Base-by-base conservation (phyloP, 2,888 invertebrate species). In the Polylopha cassiicola region DNA sequence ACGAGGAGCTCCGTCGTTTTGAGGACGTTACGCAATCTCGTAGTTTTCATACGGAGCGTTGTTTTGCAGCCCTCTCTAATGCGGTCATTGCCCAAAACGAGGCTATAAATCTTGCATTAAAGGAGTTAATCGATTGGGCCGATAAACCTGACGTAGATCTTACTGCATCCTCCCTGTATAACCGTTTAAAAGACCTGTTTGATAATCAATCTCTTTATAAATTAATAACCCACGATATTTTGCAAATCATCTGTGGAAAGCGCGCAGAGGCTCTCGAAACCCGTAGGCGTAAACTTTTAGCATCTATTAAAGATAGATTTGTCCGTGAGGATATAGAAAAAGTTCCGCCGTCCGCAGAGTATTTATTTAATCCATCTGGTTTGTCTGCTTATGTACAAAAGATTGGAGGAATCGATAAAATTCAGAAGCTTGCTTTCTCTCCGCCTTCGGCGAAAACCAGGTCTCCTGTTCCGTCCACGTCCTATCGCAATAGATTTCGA, bases 1-100 rank as follows among this genome's bases (percentile, higher is more conserved):
- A 33, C 7, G 33, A 33, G 3, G 33, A 33, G n/a, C 17, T 33
- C 10, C 18, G 13, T 4, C 34, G 26, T 1, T 36, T 26, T 27
- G 34, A 36, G 4, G 27, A 14, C n/a, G n/a, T n/a, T n/a, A n/a
- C n/a, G n/a, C n/a, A n/a, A n/a, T n/a, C n/a, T n/a, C n/a, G n/a
- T n/a, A n/a, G n/a, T n/a, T 17, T 24, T 27, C 26, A 20, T 4
- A 18, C 17, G 6, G 34, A 36, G 23, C 13, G 33, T 2, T n/a
- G 21, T 5, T 33, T 33, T 7, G 22, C 33, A 9, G 22, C 15
- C 8, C 10, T 36, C 3, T 24, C 34, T 8, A 23, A 36, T 4
- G 27, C 34, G 1, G 6, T 36, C 0, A 24, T 36, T 16, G 16
- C 9, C 4, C 28, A 28, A 8, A 16, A 16, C n/a, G 28, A 28